A percentile compares a stretch with the other conserved stretches of the same genome.
Evolutionary conservation across 1,140 invertebrate species (phyloP).

Genomic region (Drosophila persimilis): DNA sequence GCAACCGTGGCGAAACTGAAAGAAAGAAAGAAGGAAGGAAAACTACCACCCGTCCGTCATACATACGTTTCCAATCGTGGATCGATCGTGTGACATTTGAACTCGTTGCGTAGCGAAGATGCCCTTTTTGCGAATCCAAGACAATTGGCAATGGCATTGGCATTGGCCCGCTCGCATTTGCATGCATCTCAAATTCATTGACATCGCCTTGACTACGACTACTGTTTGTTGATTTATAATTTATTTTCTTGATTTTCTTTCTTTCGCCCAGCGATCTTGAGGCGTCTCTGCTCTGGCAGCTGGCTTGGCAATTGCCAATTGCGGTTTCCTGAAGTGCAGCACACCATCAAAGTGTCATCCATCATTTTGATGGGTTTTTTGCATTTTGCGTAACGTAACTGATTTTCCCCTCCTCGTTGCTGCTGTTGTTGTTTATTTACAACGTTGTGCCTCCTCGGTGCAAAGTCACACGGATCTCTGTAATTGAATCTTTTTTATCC

Average conservation of each 20-base stretch:
- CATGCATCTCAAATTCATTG: conserved; percentile 76
- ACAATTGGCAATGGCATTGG: conserved; percentile 32
- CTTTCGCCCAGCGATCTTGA: conserved; percentile 36
- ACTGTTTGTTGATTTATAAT: conserved; percentile 79
- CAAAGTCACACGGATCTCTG: conserved; percentile 64
- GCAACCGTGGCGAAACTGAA: conserved; percentile 72
- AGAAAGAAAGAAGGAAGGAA: conserved; percentile 20
- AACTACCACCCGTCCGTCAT: conserved; percentile 33
- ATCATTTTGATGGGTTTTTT: conserved; percentile 72
- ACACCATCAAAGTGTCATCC: conserved; percentile 76
- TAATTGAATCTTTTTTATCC: conserved; percentile 81
- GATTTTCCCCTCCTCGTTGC: conserved; percentile 2
- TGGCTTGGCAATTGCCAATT: conserved; percentile 61
- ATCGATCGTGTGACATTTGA: conserved; percentile 67
- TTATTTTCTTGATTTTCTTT: conserved; percentile 76
- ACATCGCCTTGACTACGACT: conserved; percentile 55
- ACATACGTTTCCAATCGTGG: conserved; percentile 37
- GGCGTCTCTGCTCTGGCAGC: conserved; percentile 30
- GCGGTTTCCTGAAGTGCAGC: conserved; percentile 69
- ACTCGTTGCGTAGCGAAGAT: conserved; percentile 42
- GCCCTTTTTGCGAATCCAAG: conserved; percentile 26
- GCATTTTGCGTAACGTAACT: conserved; percentile 55
- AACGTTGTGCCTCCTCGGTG: conserved; percentile 48
- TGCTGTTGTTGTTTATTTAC: conserved; percentile 62
- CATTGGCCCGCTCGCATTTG: conserved; percentile 58